phyloP scores from a whole-genome alignment of 2,888 invertebrate genomes.

The Tenthredo livida region DNA sequence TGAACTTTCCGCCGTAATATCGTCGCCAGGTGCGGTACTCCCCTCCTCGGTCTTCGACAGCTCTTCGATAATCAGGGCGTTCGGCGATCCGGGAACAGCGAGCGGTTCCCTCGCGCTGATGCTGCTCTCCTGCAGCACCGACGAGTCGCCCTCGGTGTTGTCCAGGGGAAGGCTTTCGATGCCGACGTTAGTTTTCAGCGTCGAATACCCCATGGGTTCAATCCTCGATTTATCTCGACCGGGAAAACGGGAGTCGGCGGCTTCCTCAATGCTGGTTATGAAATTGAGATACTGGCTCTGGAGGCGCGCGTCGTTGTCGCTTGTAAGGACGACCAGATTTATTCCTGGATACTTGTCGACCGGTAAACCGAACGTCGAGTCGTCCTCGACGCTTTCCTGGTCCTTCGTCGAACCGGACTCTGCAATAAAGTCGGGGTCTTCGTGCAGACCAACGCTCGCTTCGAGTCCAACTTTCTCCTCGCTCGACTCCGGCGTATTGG shows the following conservation, averaged over 20 bases:
- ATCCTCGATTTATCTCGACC: background rate
- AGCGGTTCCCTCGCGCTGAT: conserved; percentile 63
- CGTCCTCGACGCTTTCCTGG: background rate
- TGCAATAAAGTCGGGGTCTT: background rate
- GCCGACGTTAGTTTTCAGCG: conserved; percentile 21
- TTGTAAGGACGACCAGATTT: conserved; percentile 61
- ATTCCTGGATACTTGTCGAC: conserved; percentile 59
- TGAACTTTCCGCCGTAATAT: background rate
- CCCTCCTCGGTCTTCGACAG: conserved; percentile 63
- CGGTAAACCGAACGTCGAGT: conserved; percentile 17
- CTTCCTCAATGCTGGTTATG: conserved; percentile 71
- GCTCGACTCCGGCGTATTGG: background rate
- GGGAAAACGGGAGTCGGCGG: background rate
- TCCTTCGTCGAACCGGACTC: background rate
- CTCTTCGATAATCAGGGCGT: conserved; percentile 72
- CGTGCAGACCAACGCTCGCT: background rate
- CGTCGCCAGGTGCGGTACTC: background rate
- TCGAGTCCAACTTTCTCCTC: background rate
- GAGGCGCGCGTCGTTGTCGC: conserved; percentile 60
- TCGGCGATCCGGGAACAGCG: conserved; percentile 60
- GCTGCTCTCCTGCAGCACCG: conserved; percentile 52
- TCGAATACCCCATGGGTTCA: background rate
- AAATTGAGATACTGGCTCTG: conserved; percentile 69
- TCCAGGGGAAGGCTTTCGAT: conserved; percentile 44
- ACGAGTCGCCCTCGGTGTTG: conserved; percentile 41